phyloP scores from a whole-genome alignment of 2,888 invertebrate genomes.

The Willowsia nigromaculata region DNA sequence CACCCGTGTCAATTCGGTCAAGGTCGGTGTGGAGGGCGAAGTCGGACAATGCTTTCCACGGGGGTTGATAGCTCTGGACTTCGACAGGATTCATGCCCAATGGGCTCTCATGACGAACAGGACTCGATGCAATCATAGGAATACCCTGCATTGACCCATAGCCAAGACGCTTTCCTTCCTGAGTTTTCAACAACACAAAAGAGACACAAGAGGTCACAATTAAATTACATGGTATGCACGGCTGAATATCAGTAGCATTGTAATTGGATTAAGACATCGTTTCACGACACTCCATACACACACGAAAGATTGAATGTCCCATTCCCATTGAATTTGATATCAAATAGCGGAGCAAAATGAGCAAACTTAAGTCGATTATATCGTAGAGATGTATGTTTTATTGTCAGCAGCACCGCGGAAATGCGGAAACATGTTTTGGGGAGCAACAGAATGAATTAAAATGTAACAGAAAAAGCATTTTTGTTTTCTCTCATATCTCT shows the following conservation, averaged over 20 bases:
- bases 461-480: neutral
- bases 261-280: conserved; percentile 44
- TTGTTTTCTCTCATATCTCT: neutral
- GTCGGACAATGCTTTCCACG: conserved; percentile 97
- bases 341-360: conserved; percentile 11
- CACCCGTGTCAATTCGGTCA: conserved; percentile 90
- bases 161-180: conserved; percentile 89
- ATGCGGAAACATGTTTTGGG: conserved; percentile 22
- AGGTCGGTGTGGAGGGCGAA: conserved; percentile 97
- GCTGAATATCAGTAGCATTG: neutral
- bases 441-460: conserved; percentile 13
- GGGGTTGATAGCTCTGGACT: conserved; percentile 95
- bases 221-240: conserved; percentile 48
- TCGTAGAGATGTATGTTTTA: neutral
- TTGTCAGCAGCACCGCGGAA: conserved; percentile 26
- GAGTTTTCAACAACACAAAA: conserved; percentile 78
- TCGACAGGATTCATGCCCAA: conserved; percentile 93
- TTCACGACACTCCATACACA: neutral
- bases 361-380: conserved; percentile 56
- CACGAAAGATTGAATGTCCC: neutral
- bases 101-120: conserved; percentile 93
- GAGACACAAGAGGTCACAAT: conserved; percentile 23
- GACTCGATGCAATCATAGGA: conserved; percentile 98
- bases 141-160: conserved; percentile 98
- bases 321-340: conserved; percentile 7